These are phyloP conservation scores for Lindbergichthys nudifrons DNA, from an alignment of 2,797 vertebrate genomes.

Conservation along the genomic window DNA sequence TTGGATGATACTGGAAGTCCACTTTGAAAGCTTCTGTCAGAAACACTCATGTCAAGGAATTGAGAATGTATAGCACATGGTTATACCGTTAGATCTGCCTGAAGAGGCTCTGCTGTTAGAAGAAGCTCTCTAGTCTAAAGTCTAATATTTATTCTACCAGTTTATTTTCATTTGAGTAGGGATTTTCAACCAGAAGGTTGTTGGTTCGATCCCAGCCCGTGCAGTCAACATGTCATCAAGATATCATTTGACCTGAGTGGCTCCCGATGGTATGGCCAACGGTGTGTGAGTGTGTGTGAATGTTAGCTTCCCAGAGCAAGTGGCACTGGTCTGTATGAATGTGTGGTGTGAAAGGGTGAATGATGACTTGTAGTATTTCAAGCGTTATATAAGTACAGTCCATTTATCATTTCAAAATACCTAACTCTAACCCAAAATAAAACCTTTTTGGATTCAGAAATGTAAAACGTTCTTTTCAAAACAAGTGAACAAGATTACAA, in stretches of 20 bases:
- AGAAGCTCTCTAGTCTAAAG: conserved; percentile 6
- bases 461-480: background rate
- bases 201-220: too few relatives aligned
- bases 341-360: too few relatives aligned
- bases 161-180: background rate
- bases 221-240: too few relatives aligned
- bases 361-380: too few relatives aligned
- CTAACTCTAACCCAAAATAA: background rate
- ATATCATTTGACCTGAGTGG: too few relatives aligned
- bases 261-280: too few relatives aligned
- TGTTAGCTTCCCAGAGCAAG: too few relatives aligned
- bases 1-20: conserved; percentile 16
- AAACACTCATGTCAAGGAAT: background rate
- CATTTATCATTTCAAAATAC: too few relatives aligned
- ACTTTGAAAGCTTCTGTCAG: conserved; percentile 31
- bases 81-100: conserved; percentile 11
- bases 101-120: conserved; percentile 12
- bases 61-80: conserved; percentile 12
- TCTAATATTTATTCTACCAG: background rate
- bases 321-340: too few relatives aligned
- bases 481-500: background rate
- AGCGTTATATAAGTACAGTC: too few relatives aligned
- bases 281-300: too few relatives aligned
- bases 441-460: background rate
- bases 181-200: too few relatives aligned